Base-by-base conservation (phyloP, 2,113 vertebrate genomes). In the Gymnarchus niloticus region DNA sequence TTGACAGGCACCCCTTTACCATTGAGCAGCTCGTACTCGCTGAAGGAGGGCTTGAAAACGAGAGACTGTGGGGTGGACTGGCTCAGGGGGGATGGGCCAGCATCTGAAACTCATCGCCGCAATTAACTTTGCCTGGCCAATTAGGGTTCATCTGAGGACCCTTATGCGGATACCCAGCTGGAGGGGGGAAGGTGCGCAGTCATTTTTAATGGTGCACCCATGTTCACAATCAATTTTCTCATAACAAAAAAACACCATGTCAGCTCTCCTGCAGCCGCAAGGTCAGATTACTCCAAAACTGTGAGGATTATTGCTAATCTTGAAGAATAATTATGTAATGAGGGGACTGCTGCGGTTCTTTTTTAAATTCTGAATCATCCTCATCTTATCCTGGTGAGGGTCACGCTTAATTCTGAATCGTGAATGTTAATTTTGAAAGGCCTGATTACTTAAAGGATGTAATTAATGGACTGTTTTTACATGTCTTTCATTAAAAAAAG, bases 1-100 rank as follows among this genome's bases (percentile, higher is more conserved):
- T 95, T 99, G 98, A 99, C 97, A 99, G 96, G 97, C 96, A 96
- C 96, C 96, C 94, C 88, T 90, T 91, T 90, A 19, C 61, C 8
- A 88, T 89, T 84, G 91, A 84, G 2, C 3, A 1, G 21, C 23
- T 88, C 87, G 89, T 89, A 90, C 91, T 89, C 89, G 46, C 89
- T 84, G 88, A 85, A 85, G 89, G 91, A 90, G 87, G 61, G 88
- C 90, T 85, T 93, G 88, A 85, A 44, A 85, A 88, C 90, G 92
- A 89, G 89, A 87, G 87, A 85, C 88, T 85, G 90, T 80, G 25
- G 87, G 90, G 85, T 87, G 92, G 92, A 91, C 91, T 86, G 91
- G 87, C 88, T 44, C 84, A 86, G 88, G 90, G 82, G 81, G 48
- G 25, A 0, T 28, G 88, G 88, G 89, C 87, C 87, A 87, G 78